Evolutionary conservation across 2,888 invertebrate species (phyloP), one percentile per base, ranked within the genome.

Genomic region (Drosophila trichaetosa): DNA sequence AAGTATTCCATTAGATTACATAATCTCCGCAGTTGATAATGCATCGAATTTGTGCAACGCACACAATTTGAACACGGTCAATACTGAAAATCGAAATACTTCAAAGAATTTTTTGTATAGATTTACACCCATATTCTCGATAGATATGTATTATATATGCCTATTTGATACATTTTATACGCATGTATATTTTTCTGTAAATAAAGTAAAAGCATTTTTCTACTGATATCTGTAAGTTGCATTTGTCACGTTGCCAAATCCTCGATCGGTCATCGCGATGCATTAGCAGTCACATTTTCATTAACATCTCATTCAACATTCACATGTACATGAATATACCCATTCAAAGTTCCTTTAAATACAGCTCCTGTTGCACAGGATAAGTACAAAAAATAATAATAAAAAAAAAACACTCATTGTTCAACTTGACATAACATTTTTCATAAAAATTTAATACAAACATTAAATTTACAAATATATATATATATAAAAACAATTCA

Each of bases 401-500:
- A 42, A 59, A 78, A 27, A 78, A 27, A 62, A 79, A 33, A 63
- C 67, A 59, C 51, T 49, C 61, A 65, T 71, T 80, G 65, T 85
- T 85, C 73, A 88, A 85, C 87, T 81, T 88, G 89, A 86, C 85
- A 85, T 85, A 85, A 85, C 84, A 85, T 83, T 85, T 84, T 88
- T 85, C 85, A 85, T 85, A 85, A 83, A 85, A 85, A 88, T 85
- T 85, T 85, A 86, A 85, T 85, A 85, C 85, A 85, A 85, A 85
- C 89, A 85, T 85, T 88, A 88, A 85, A 83, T 85, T 88, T 86
- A 85, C 79, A 85, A 88, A 88, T 81, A 82, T 85, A 86, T 88
- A 84, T 83, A 82, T 74, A 79, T 78, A 76, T 76, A 76, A 83
- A 84, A 88, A 85, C 87, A 85, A 85, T 85, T 85, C 89, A 85